Evolutionary conservation across 1,140 invertebrate species (phyloP).

Genomic region (Anagrus nilaparvatae): DNA sequence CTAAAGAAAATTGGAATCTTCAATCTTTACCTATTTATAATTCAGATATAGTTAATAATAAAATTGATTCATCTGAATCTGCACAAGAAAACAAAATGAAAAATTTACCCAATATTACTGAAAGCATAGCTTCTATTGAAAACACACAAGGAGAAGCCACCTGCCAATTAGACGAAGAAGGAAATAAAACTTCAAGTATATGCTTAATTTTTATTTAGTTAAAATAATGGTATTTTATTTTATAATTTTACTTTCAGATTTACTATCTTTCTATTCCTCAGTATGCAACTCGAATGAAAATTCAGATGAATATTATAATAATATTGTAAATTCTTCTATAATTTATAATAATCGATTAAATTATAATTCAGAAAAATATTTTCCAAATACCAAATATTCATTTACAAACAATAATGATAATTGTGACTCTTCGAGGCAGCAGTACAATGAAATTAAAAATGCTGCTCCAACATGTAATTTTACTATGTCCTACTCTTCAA

Average conservation of each 20-base stretch:
- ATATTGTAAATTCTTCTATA: conserved; percentile 31
- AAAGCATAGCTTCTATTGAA: conserved; percentile 32
- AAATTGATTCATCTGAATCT: conserved; percentile 19
- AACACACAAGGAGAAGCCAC: conserved; percentile 29
- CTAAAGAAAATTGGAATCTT: conserved; percentile 40
- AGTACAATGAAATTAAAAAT: conserved; percentile 19
- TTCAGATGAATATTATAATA: conserved; percentile 34
- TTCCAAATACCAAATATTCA: conserved; percentile 25
- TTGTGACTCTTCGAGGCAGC: conserved; percentile 24
- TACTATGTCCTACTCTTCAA: conserved; percentile 23
- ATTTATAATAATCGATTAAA: conserved; percentile 25
- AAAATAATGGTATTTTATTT: conserved; percentile 5
- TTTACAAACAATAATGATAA: conserved; percentile 34
- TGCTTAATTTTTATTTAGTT: conserved; percentile 1
- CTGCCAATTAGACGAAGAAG: conserved; percentile 30
- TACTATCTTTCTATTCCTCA: conserved; percentile 34
- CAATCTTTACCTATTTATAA: conserved; percentile 26
- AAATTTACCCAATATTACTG: conserved; percentile 24
- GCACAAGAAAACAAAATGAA: conserved; percentile 24
- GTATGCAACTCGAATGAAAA: conserved; percentile 25
- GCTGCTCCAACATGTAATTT: conserved; percentile 29
- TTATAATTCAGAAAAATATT: conserved; percentile 25
- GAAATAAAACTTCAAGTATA: conserved; percentile 28
- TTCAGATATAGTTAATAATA: conserved; percentile 20
- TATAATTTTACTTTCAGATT: conserved; percentile 22